A percentile compares a stretch with the other conserved stretches of the same genome.
phyloP scores from a whole-genome alignment of 2,888 invertebrate species.

The Noctuana brunneofusca region DNA sequence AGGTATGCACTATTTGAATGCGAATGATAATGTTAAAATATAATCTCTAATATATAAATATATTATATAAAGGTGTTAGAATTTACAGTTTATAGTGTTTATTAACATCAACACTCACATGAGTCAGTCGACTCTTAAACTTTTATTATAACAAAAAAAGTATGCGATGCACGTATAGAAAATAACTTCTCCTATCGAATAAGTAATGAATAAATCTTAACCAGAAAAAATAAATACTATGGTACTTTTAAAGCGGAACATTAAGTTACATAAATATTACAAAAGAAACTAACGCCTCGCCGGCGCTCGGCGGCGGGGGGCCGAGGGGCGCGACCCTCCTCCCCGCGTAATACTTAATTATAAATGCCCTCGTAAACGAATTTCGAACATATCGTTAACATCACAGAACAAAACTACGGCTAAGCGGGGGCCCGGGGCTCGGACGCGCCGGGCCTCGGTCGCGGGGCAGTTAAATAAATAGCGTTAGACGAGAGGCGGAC shows the following conservation, averaged over 20 bases:
- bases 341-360: slow-evolving; percentile 52
- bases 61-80: slow-evolving; percentile 21
- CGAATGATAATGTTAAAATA: slow-evolving; percentile 9
- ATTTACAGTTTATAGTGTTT: slow-evolving; percentile 30
- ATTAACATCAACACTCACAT: slow-evolving; percentile 26
- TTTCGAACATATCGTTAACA: slow-evolving; percentile 67
- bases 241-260: slow-evolving; percentile 73
- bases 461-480: slow-evolving; percentile 34
- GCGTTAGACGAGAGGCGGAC: slow-evolving; percentile 43
- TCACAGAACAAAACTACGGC: slow-evolving; percentile 74
- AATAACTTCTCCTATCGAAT: slow-evolving; percentile 56
- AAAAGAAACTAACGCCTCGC: slow-evolving; percentile 43
- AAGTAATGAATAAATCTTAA: slow-evolving; percentile 62
- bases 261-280: slow-evolving; percentile 64
- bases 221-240: slow-evolving; percentile 74
- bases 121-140: slow-evolving; percentile 27
- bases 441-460: slow-evolving; percentile 30
- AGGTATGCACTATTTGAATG: slow-evolving; percentile 14
- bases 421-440: slow-evolving; percentile 51
- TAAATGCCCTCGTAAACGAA: slow-evolving; percentile 58
- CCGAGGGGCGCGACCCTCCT: slow-evolving; percentile 36
- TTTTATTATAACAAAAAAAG: slow-evolving; percentile 42
- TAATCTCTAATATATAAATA: slow-evolving; percentile 13
- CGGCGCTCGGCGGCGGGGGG: slow-evolving; percentile 32
- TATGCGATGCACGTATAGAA: slow-evolving; percentile 53